Percentiles rank a stretch among this genome's conserved stretches.
Evolutionary conservation across 2,113 vertebrate species (phyloP).

Genomic region (Tor tambroides): DNA sequence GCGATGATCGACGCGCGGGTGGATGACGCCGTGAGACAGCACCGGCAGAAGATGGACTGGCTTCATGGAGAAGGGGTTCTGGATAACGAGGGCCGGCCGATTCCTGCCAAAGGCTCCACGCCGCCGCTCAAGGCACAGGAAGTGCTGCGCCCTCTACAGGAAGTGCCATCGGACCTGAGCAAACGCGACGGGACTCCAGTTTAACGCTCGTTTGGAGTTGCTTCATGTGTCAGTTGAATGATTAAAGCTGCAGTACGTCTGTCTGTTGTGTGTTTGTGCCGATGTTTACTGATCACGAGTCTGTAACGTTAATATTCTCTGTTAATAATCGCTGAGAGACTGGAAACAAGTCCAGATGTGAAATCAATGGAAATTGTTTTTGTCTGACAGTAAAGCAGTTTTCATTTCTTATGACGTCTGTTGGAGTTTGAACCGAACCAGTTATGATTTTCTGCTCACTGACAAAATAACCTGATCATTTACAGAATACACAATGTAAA

Average conservation of each 20-base stretch:
- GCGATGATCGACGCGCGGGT: constrained; percentile 92
- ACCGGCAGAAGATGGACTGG: constrained; percentile 97
- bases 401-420: too few species aligned
- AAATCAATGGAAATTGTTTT: not conserved
- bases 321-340: not conserved
- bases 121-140: constrained; percentile 61
- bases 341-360: not conserved
- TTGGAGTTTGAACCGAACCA: not conserved
- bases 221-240: not conserved
- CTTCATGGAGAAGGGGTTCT: constrained; percentile 66
- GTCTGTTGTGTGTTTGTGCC: constrained; percentile 1
- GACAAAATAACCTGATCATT: too few species aligned
- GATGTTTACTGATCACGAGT: not conserved
- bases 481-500: too few species aligned
- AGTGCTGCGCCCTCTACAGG: constrained; percentile 55
- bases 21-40: constrained; percentile 86
- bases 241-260: not conserved
- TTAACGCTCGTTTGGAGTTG: constrained; percentile 51
- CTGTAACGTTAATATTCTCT: too few species aligned
- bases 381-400: too few species aligned
- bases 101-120: not conserved
- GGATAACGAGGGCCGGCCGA: constrained; percentile 56
- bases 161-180: not conserved
- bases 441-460: not conserved
- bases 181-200: constrained; percentile 70